These are phyloP conservation scores for Rousettus leschenaultii DNA, from an alignment of 2,113 vertebrate species.

Conservation along the genomic window DNA sequence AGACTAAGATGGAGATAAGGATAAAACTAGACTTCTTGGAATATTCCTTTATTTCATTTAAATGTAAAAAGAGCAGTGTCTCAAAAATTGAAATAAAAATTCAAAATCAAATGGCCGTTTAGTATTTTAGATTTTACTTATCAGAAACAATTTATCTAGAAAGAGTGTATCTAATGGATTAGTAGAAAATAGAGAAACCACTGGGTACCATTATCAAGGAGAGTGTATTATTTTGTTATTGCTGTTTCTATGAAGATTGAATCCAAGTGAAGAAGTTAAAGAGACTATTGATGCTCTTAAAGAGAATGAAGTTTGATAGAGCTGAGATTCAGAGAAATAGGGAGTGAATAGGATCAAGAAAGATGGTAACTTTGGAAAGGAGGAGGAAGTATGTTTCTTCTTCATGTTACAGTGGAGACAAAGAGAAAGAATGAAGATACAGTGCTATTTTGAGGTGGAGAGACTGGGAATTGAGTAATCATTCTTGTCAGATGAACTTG, in stretches of 20 bases:
- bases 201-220: not conserved
- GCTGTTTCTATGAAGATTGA: not conserved
- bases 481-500: no score
- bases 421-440: not conserved
- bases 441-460: not conserved
- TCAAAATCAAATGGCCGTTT: not conserved
- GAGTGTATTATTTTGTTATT: not conserved
- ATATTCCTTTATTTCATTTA: not conserved
- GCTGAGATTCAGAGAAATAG: not conserved
- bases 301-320: not conserved
- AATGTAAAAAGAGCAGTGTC: not conserved
- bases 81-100: not conserved
- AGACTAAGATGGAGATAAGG: not conserved
- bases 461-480: not conserved
- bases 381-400: not conserved
- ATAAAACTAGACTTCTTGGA: not conserved
- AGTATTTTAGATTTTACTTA: not conserved
- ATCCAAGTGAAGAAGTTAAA: not conserved
- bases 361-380: not conserved
- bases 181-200: not conserved
- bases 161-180: not conserved
- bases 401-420: not conserved
- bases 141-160: not conserved
- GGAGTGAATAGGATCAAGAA: not conserved
- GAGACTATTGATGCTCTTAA: not conserved